Base-by-base conservation (phyloP, 2,113 vertebrate species). In the Channa argus region DNA sequence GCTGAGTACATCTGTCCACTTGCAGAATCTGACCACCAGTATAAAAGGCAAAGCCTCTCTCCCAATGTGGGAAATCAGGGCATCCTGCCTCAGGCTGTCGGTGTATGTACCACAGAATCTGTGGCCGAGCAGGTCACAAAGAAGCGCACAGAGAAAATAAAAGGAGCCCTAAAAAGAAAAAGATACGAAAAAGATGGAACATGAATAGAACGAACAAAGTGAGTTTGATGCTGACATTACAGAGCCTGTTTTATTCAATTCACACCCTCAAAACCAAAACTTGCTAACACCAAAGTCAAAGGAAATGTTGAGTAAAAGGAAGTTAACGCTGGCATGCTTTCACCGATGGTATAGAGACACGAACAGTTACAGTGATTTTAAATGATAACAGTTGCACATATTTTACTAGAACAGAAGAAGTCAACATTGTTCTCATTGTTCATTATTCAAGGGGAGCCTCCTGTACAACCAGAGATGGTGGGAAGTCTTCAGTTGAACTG, bases 31-130 rank as follows among this genome's bases (percentile, higher is more conserved):
- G 63, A 69, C 53, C 76, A 74, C 33, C 14, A 5, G 5, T 69
- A 56, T 80, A 53, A 89, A 86, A 82, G 72, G 43, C 44, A 46
- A n/a, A 63, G 61, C n/a, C 71, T 62, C 67, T 41, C 68, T 77
- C 78, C 72, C 36, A 14, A 70, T 78, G 73, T 71, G 80, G 75
- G 83, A 83, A 87, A 90, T 87, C 80, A 89, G 83, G 77, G 59
- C 68, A 66, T 77, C 65, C 54, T 75, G 81, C 86, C 86, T 74
- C 74, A 47, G 90, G 88, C 82, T 79, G 44, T 76, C 62, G 60
- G 55, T 85, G 79, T 82, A 83, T 79, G 65, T 61, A 83, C 67
- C 74, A 76, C 77, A 78, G 61, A 86, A 47, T 63, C 65, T 68
- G 55, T 55, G 70, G 64, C 73, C 63, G 80, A 77, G 78, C 4